Evolutionary conservation across 2,888 invertebrate species (phyloP).

Genomic region (Leptothorax acervorum): DNA sequence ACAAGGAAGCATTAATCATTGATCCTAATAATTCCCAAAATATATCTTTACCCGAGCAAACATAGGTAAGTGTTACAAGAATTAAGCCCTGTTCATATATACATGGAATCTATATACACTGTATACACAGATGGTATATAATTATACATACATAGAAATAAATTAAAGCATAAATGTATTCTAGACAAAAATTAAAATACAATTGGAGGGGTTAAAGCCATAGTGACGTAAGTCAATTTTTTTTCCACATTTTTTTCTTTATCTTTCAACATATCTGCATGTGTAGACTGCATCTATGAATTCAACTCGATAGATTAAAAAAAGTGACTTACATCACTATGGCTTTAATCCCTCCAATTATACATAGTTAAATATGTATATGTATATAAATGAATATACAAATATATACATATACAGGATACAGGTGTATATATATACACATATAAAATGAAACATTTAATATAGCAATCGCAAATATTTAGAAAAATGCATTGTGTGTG

Average conservation of each 20-base stretch:
- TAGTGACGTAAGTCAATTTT: no score
- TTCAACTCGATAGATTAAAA: no score
- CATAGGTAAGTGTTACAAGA: neutral
- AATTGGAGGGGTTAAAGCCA: neutral
- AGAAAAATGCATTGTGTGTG: neutral
- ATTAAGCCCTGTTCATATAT: neutral
- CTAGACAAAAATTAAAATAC: neutral
- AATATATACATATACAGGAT: neutral
- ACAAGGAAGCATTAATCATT: neutral
- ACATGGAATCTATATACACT: neutral
- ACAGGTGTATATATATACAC: no score
- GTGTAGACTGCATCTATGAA: no score
- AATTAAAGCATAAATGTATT: neutral
- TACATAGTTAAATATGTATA: neutral
- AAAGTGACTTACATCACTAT: no score
- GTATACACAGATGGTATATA: neutral
- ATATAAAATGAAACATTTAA: neutral
- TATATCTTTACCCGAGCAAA: neutral
- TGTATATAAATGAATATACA: neutral
- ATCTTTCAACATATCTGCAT: no score
- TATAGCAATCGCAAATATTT: neutral
- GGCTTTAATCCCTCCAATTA: neutral
- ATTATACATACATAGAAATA: neutral
- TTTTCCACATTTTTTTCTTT: no score
- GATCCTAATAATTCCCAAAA: neutral